Base-by-base conservation (phyloP, 37 sponge, comb jelly and placozoan genomes). In the Spongilla lacustris region DNA sequence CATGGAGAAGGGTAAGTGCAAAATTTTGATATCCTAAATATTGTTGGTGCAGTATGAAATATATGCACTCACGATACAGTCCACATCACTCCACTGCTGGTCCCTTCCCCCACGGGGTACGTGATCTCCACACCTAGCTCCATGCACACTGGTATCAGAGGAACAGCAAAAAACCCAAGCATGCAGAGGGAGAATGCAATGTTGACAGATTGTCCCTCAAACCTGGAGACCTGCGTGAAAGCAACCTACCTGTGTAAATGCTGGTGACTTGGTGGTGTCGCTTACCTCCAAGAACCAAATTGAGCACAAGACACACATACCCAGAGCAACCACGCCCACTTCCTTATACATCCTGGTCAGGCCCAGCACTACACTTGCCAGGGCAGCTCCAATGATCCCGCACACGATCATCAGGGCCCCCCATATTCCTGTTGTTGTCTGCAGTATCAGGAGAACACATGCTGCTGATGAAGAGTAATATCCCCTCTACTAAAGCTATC, bases 61-160 rank as follows among this genome's bases (percentile, higher is more conserved):
- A 78, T 12, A 23, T 69, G 33, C 22, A 84, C 91, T 88, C 69
- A 93, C 93, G 90, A 71, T 49, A 73, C 50, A 31, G 66, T 85
- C 89, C 92, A 92, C 21, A 94, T 77, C n/a, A 94, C 22, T 68
- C 95, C 95, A 69, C 89, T 73, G 36, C 86, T 81, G 49, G 95
- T 92, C 9, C 91, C 89, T 32, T 92, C 95, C 17, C 89, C 77
- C 1, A 89, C 87, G 19, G 95, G 95, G 71, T 89, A 94, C 13
- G 95, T 94, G 66, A 91, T 41, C 80, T 94, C 95, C 49, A 94
- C 87, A 0, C 86, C 87, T 41, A 94, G 68, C 77, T 94, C 95
- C 79, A 94, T 32, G 33, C 75, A 70, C 8, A 87, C 79, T 14
- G 95, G 92, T 68, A 94, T 58, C 4, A 92, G 67, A 6, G 75